Conservation (phyloP, 2,888 invertebrate species). For the Zeuzera pyrina region DNA sequence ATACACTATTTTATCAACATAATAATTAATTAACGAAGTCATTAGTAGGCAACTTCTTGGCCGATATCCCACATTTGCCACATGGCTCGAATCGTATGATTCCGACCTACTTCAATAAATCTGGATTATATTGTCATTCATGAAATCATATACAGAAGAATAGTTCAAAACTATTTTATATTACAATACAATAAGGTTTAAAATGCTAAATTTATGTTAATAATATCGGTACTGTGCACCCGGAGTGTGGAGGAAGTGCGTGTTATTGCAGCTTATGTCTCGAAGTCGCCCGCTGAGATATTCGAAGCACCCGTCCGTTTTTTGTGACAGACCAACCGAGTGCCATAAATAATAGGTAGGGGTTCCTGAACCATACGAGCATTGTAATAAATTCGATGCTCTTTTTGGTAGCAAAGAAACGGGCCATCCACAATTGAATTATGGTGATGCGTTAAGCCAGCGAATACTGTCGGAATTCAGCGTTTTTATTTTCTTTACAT, state of each 20-base stretch:
- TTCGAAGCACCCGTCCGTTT: constrained; percentile 68
- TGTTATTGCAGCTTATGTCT: constrained; percentile 71
- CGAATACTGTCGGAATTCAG: constrained; percentile 51
- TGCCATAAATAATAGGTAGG: constrained; percentile 73
- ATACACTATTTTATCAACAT: too few relatives aligned
- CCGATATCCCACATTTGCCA: constrained; percentile 70
- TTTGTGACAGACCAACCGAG: constrained; percentile 71
- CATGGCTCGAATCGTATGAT: constrained; percentile 59
- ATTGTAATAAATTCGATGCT: constrained; percentile 71
- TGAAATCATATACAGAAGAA: constrained; percentile 7
- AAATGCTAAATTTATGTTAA: too few relatives aligned
- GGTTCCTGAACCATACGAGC: constrained; percentile 60
- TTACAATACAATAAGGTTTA: too few relatives aligned
- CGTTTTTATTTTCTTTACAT: constrained; percentile 58
- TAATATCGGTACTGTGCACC: constrained; percentile 38
- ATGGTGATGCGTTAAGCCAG: constrained; percentile 69
- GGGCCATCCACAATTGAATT: constrained; percentile 62
- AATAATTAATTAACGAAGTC: constrained; percentile 64
- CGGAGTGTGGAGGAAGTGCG: constrained; percentile 57
- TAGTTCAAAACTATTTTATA: too few relatives aligned
- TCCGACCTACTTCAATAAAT: constrained; percentile 61
- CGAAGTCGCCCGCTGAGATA: constrained; percentile 68
- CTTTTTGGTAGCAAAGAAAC: constrained; percentile 66
- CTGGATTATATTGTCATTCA: constrained; percentile 48
- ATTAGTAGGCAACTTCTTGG: constrained; percentile 66